Percentiles rank a stretch among this genome's conserved stretches.
Conservation (phyloP, 2,113 vertebrate species). For the Euleptes europaea region DNA sequence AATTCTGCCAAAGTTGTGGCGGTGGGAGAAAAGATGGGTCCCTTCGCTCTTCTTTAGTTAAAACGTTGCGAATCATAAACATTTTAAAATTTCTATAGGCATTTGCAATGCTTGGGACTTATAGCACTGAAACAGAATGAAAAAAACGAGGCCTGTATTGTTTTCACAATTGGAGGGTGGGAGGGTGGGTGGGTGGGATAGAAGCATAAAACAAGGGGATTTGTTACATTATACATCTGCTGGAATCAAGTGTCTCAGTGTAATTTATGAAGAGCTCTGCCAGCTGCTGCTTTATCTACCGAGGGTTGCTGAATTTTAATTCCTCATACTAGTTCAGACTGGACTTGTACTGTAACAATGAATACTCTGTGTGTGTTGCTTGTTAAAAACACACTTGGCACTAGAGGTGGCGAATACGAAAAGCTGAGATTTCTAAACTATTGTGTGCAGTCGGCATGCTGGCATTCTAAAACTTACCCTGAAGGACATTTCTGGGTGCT, state of each 20-base stretch:
- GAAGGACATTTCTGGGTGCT: not conserved
- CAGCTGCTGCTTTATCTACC: constrained; percentile 60
- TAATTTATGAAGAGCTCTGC: constrained; percentile 33
- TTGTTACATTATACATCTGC: constrained; percentile 17
- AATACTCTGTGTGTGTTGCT: constrained; percentile 45
- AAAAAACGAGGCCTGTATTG: constrained; percentile 31
- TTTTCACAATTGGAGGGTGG: constrained; percentile 8
- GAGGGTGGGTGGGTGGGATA: constrained; percentile 10
- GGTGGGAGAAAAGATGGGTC: not conserved
- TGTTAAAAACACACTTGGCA: constrained; percentile 41
- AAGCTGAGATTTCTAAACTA: not conserved
- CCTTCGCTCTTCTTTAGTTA: constrained; percentile 30
- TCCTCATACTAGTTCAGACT: constrained; percentile 55
- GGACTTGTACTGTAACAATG: constrained; percentile 55
- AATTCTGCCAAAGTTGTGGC: constrained; percentile 12
- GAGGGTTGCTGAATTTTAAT: constrained; percentile 58
- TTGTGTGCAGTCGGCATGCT: too few relatives aligned
- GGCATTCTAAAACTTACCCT: not conserved
- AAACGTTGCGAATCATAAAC: constrained; percentile 31
- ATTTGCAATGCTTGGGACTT: constrained; percentile 6
- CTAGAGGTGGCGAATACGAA: not conserved
- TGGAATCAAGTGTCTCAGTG: constrained; percentile 10
- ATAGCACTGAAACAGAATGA: constrained; percentile 17
- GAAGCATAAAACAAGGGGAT: constrained; percentile 22
- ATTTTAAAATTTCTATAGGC: constrained; percentile 1